Conservation (phyloP, 2,888 invertebrate genomes). For the Ptychoptera albimana region DNA sequence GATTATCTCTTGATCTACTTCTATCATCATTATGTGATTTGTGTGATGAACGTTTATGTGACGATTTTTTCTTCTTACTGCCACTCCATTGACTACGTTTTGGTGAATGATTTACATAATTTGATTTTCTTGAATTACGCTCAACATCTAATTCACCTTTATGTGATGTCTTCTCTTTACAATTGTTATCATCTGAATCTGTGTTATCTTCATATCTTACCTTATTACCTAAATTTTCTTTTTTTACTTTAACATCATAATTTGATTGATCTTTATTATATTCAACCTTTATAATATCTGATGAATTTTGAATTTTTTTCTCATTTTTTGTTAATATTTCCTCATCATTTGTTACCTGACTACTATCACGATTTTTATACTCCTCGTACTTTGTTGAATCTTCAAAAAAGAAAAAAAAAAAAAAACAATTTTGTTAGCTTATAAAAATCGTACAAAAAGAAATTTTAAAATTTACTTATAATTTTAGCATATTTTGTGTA, state of each 20-base stretch:
- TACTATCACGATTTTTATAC: constrained; percentile 38
- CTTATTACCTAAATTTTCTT: too few species aligned
- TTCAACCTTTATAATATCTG: too few species aligned
- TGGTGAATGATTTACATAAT: too few species aligned
- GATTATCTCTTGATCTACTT: constrained; percentile 17
- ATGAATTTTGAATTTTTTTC: too few species aligned
- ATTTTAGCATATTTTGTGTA: constrained; percentile 69
- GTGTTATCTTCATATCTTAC: too few species aligned
- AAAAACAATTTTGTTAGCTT: constrained; percentile 1
- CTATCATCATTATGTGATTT: constrained; percentile 15
- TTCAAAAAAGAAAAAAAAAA: constrained; percentile 24
- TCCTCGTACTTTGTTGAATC: constrained; percentile 56
- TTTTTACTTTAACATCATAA: not conserved
- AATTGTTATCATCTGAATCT: too few species aligned
- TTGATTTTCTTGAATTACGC: too few species aligned
- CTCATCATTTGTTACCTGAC: constrained; percentile 7
- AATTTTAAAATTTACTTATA: constrained; percentile 50
- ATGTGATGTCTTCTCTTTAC: too few species aligned
- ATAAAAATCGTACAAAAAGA: too few species aligned
- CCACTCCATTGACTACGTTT: not conserved
- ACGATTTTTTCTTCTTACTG: constrained; percentile 8
- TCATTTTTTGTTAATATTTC: too few species aligned
- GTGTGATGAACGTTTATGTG: constrained; percentile 11
- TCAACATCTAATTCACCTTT: too few species aligned
- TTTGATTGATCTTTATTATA: not conserved